Percentiles rank a stretch among this genome's conserved stretches.
These are phyloP conservation scores for Ostrea denselamellosa DNA, from an alignment of 1,140 invertebrate species.

Conservation along the genomic window DNA sequence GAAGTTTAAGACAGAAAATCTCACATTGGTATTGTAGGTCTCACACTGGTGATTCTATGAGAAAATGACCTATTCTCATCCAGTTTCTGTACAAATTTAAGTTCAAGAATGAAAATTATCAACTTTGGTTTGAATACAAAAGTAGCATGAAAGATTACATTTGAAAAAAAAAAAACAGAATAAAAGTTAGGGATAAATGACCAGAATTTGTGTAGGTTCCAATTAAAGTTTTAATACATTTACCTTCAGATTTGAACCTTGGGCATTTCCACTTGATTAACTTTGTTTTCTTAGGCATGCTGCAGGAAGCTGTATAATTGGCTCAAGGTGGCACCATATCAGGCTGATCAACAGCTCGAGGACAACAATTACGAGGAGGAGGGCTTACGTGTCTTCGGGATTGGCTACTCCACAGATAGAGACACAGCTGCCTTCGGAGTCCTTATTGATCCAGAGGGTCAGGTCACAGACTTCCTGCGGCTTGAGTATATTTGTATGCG, in stretches of 20 bases:
- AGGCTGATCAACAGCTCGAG: constrained; percentile 85
- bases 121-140: too few species aligned
- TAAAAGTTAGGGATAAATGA: too few species aligned
- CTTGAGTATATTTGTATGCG: constrained; percentile 91
- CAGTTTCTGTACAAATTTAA: too few species aligned
- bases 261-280: background rate
- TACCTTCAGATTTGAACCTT: background rate
- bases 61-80: too few species aligned
- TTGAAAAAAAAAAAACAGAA: too few species aligned
- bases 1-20: too few species aligned
- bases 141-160: too few species aligned
- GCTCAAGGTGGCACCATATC: constrained; percentile 94
- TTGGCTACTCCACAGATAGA: constrained; percentile 88
- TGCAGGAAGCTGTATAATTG: constrained; percentile 92
- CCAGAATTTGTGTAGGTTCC: too few species aligned
- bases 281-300: constrained; percentile 83
- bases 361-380: constrained; percentile 92
- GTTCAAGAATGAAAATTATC: too few species aligned
- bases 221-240: too few species aligned
- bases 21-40: too few species aligned
- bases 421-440: constrained; percentile 93
- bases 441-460: constrained; percentile 91
- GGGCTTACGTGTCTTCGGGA: constrained; percentile 90
- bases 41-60: too few species aligned
- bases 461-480: constrained; percentile 93